Evolutionary conservation across 1,140 invertebrate species (phyloP).

Genomic region (Eumaeus atala): DNA sequence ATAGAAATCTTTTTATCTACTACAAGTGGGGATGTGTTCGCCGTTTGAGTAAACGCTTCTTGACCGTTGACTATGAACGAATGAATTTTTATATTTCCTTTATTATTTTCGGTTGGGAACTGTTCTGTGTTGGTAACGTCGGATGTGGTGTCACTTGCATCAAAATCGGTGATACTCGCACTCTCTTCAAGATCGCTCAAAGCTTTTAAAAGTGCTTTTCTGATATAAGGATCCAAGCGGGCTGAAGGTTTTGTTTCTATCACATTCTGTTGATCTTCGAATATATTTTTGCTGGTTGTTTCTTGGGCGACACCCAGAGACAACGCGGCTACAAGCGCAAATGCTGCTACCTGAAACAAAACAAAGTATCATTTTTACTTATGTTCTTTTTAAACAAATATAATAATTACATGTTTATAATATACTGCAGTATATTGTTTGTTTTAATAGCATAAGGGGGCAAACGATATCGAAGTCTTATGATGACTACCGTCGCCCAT

Average conservation of each 20-base stretch:
- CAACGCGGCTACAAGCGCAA: slow-evolving; percentile 31
- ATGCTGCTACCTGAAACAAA: slow-evolving; percentile 44
- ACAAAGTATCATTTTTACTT: slow-evolving; percentile 21
- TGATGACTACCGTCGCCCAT: too few species aligned
- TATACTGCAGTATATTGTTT: too few species aligned
- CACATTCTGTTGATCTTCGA: slow-evolving; percentile 54
- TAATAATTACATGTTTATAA: too few species aligned
- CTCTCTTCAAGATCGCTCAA: slow-evolving; percentile 79
- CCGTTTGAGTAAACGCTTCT: slow-evolving; percentile 53
- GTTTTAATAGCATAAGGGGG: too few species aligned
- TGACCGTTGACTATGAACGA: slow-evolving; percentile 69
- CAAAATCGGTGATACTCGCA: slow-evolving; percentile 46
- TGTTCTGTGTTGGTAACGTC: slow-evolving; percentile 33
- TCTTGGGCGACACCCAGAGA: slow-evolving; percentile 47
- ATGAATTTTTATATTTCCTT: slow-evolving; percentile 56
- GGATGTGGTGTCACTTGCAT: background rate
- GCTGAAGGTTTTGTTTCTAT: slow-evolving; percentile 45
- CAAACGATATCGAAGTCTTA: too few species aligned
- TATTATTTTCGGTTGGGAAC: slow-evolving; percentile 18
- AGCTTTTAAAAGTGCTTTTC: slow-evolving; percentile 81
- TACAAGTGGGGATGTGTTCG: slow-evolving; percentile 39
- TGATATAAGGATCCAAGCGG: slow-evolving; percentile 78
- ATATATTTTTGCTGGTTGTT: slow-evolving; percentile 44
- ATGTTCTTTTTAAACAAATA: too few species aligned
- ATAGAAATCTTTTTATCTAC: slow-evolving; percentile 63